A percentile compares a stretch with the other conserved stretches of the same genome.
Conservation (phyloP, 2,113 vertebrate genomes). For the Hypocryptadius cinnamomeus region DNA sequence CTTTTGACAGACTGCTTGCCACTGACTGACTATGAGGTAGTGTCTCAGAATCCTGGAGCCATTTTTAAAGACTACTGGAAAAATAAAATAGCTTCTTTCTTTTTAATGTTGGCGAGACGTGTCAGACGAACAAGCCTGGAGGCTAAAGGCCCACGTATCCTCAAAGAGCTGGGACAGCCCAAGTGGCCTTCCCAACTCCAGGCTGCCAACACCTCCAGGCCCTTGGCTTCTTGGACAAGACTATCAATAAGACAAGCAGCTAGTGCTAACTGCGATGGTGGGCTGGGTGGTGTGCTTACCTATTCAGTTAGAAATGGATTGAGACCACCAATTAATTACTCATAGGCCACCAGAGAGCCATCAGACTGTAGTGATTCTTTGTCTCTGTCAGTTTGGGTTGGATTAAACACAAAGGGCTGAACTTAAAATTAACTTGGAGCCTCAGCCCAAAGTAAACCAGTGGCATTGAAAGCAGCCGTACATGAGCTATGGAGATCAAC, state of each 20-base stretch:
- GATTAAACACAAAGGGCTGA: slow-evolving; percentile 37
- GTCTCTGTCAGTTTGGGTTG: slow-evolving; percentile 51
- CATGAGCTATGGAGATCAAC: slow-evolving; percentile 22
- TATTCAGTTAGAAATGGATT: not conserved
- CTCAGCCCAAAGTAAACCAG: slow-evolving; percentile 56
- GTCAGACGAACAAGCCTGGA: slow-evolving; percentile 47
- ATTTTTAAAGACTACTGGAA: slow-evolving; percentile 71
- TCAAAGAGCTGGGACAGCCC: slow-evolving; percentile 20
- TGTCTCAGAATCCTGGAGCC: slow-evolving; percentile 77
- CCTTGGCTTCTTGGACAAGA: not conserved
- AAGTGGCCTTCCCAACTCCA: slow-evolving; percentile 19
- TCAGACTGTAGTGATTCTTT: slow-evolving; percentile 30
- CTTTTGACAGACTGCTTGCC: slow-evolving; percentile 68
- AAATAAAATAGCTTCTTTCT: slow-evolving; percentile 65
- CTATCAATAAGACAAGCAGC: not conserved
- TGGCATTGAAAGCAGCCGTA: slow-evolving; percentile 7
- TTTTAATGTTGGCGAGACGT: slow-evolving; percentile 26
- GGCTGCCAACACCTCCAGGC: slow-evolving; percentile 28
- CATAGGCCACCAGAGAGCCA: slow-evolving; percentile 52
- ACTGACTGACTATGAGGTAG: slow-evolving; percentile 77
- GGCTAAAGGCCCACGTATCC: slow-evolving; percentile 49
- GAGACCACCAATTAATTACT: slow-evolving; percentile 59
- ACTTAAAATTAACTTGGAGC: slow-evolving; percentile 10
- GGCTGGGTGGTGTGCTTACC: not conserved
- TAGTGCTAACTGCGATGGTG: not conserved